Base-by-base conservation (phyloP, 2,113 vertebrate genomes). In the Chloropsis hardwickii region DNA sequence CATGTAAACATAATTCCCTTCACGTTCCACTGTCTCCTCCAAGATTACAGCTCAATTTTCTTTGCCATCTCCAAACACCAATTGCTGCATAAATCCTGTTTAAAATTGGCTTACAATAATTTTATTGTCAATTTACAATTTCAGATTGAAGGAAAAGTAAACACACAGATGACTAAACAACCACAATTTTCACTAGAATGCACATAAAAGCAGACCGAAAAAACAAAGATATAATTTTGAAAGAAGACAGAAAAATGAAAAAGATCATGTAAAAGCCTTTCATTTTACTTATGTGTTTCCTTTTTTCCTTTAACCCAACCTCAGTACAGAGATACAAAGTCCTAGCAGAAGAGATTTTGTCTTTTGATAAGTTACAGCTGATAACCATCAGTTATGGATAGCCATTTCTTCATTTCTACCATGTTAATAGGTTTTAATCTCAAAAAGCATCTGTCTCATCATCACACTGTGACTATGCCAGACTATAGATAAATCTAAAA, bases 21-120 rank as follows among this genome's bases (percentile, higher is more conserved):
- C 77, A 90, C 23, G 0, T 95, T 86, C 29, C 47, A 25, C 31
- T 58, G 18, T 56, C 69, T 66, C 31, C 45, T 90, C 28, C 37
- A 92, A 92, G 79, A 95, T 96, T 86, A 79, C 79, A 88, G 39
- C 33, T 88, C 79, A 79, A 85, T 86, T 95, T 92, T 90, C 70
- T 67, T 42, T 82, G 48, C 39, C 57, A 91, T 62, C 76, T 92
- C 44, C 69, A 95, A 81, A 64, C 71, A 84, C 27, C 86, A 94
- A 42, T 10, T 86, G 79, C 57, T 5, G 5, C 29, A 58, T 82
- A 90, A 85, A 58, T 90, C 17, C 28, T 45, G 17, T 71, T 90
- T 67, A 81, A 78, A 92, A 90, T 82, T 66, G 48, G 12, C 14
- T 88, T 86, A 76, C 39, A 79, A 80, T 67, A 94, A 82, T 90